A percentile compares a stretch with the other conserved stretches of the same genome.
Conservation (phyloP, 2,888 invertebrate species). For the Tachina fera region DNA sequence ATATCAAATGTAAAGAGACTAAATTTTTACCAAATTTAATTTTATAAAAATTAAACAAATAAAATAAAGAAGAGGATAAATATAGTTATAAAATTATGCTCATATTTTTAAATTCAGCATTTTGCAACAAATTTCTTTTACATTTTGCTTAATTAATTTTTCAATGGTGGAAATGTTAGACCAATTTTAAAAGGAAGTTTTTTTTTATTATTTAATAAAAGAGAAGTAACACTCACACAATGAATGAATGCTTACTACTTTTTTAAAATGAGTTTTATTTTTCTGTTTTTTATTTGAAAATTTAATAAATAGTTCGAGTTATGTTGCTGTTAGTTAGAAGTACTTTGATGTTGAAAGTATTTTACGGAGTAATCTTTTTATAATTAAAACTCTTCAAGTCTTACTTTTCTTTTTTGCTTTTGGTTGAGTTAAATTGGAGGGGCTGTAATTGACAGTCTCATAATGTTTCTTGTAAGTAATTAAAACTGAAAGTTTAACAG, state of each 20-base stretch:
- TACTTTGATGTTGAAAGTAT: conserved; percentile 28
- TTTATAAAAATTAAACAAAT: too few relatives aligned
- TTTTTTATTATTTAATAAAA: too few relatives aligned
- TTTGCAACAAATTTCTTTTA: too few relatives aligned
- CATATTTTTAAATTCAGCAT: too few relatives aligned
- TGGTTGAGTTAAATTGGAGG: conserved; percentile 61
- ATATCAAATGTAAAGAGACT: not conserved
- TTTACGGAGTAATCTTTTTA: not conserved
- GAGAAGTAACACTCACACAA: too few relatives aligned
- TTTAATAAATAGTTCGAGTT: not conserved
- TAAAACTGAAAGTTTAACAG: conserved; percentile 77
- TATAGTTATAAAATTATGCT: too few relatives aligned
- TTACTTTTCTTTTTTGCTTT: conserved; percentile 66
- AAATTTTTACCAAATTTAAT: not conserved
- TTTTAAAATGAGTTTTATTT: too few relatives aligned
- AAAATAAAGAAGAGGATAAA: too few relatives aligned
- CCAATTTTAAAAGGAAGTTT: too few relatives aligned
- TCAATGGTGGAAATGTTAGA: too few relatives aligned
- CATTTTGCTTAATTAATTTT: too few relatives aligned
- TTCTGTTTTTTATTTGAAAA: not conserved
- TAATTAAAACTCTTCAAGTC: conserved; percentile 24
- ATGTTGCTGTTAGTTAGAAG: not conserved
- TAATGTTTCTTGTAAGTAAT: conserved; percentile 79
- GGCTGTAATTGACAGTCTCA: conserved; percentile 62
- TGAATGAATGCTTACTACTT: too few relatives aligned